Evolutionary conservation across 2,797 vertebrate genomes (phyloP).

Genomic region (Ibycter americanus): DNA sequence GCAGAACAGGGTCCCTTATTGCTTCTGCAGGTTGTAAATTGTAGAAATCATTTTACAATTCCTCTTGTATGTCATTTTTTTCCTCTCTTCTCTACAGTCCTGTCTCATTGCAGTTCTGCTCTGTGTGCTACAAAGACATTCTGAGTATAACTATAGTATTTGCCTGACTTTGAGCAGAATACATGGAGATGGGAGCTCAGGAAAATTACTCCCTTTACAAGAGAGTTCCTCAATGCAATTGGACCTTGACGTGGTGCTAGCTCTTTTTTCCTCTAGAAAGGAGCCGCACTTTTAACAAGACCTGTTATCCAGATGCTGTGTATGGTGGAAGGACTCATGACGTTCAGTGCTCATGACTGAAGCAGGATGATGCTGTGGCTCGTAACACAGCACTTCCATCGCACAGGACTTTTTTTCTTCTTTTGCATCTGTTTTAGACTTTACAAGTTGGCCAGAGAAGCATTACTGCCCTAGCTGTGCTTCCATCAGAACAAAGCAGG

Average conservation of each 20-base stretch:
- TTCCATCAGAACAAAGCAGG: neutral
- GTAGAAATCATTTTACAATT: neutral
- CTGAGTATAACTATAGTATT: neutral
- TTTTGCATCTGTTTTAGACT: neutral
- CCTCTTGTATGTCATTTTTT: neutral
- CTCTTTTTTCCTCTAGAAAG: neutral
- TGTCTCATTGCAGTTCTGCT: neutral
- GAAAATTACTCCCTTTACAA: neutral
- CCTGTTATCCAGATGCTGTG: fast-evolving
- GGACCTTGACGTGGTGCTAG: neutral
- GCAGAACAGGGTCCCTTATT: neutral
- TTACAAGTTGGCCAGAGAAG: neutral
- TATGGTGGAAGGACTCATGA: neutral
- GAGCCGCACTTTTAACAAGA: neutral
- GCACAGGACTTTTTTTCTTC: neutral
- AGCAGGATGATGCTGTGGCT: neutral
- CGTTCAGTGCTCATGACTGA: neutral
- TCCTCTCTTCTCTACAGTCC: neutral
- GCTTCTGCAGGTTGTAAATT: neutral
- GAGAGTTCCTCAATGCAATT: neutral
- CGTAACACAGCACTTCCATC: neutral
- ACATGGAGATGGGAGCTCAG: neutral
- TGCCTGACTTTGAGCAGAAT: neutral
- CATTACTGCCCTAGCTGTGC: neutral
- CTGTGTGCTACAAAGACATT: neutral